These are phyloP conservation scores for Forpus xanthops DNA, from an alignment of 2,797 vertebrate species.

Conservation along the genomic window DNA sequence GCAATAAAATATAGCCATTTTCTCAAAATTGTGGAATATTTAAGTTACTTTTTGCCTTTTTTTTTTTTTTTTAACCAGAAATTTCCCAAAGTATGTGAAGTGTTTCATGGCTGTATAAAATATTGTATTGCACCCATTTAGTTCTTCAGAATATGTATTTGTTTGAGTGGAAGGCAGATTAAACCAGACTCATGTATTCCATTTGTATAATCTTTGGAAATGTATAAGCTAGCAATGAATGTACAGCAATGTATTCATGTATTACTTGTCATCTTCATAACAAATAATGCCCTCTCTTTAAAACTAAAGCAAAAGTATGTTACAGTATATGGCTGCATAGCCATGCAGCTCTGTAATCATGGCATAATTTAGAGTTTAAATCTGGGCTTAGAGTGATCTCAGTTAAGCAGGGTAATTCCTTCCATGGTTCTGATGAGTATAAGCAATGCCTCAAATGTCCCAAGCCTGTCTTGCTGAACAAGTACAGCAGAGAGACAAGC, in stretches of 20 bases:
- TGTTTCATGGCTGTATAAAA: background rate
- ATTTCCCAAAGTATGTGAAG: background rate
- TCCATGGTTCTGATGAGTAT: rapidly evolving
- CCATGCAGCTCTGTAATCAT: background rate
- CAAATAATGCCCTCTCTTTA: background rate
- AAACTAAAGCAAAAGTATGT: background rate
- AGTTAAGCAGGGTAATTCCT: background rate
- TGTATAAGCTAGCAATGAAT: background rate
- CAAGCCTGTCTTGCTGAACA: background rate
- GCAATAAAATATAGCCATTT: background rate
- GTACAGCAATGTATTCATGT: background rate
- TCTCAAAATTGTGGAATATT: background rate
- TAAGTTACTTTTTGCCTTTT: no score
- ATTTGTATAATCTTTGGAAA: background rate
- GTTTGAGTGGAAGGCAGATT: background rate
- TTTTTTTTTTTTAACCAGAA: background rate
- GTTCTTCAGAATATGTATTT: background rate
- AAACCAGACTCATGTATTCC: background rate
- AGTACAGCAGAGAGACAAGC: background rate
- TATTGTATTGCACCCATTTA: background rate
- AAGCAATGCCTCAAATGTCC: background rate
- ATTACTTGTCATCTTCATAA: background rate
- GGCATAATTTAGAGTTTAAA: background rate
- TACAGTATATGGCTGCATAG: background rate
- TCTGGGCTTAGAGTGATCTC: background rate